Conservation (phyloP, 2,113 vertebrate genomes). For the Brienomyrus longianalis region DNA sequence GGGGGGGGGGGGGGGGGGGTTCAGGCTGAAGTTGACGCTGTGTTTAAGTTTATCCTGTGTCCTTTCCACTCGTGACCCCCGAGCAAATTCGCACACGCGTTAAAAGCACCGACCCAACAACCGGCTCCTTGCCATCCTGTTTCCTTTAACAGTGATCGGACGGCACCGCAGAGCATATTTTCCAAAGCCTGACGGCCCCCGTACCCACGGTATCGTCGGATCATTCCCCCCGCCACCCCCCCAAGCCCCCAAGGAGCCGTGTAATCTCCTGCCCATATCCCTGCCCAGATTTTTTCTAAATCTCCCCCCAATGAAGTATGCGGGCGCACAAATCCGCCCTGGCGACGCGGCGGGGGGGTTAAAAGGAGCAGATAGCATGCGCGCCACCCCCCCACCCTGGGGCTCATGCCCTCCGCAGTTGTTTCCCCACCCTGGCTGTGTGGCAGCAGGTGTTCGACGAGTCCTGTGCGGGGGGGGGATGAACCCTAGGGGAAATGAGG, state of each 20-base stretch:
- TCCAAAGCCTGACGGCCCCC: constrained; percentile 43
- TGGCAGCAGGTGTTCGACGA: constrained; percentile 59
- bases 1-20: constrained; percentile 46
- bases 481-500: constrained; percentile 20
- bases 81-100: constrained; percentile 15
- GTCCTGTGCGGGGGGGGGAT: constrained; percentile 16
- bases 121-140: neutral
- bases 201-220: constrained; percentile 49
- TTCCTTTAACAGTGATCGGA: constrained; percentile 18
- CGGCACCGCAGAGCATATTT: constrained; percentile 37
- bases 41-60: constrained; percentile 65
- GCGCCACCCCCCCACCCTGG: neutral
- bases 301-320: constrained; percentile 56
- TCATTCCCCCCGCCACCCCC: constrained; percentile 49
- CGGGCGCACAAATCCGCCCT: constrained; percentile 56
- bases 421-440: constrained; percentile 50
- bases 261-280: constrained; percentile 59
- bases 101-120: neutral
- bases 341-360: constrained; percentile 62
- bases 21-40: constrained; percentile 62
- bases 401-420: constrained; percentile 49
- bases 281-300: constrained; percentile 62
- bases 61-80: constrained; percentile 59
- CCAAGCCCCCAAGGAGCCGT: constrained; percentile 49
- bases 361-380: constrained; percentile 50